phyloP scores from a whole-genome alignment of 2,888 invertebrate genomes.

The Cheilosia grossa region DNA sequence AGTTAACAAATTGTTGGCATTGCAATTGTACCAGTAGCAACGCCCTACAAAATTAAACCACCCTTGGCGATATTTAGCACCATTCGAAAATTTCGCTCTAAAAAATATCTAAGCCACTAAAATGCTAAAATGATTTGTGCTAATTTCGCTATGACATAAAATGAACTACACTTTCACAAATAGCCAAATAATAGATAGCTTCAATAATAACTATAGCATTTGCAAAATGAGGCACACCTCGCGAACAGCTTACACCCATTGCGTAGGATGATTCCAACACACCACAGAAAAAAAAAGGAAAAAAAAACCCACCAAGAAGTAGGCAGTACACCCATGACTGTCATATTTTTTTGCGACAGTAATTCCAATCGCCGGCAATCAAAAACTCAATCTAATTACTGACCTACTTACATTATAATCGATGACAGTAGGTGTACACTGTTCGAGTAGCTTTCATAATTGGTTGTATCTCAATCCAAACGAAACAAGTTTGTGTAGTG shows the following conservation, averaged over 20 bases:
- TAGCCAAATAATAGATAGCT: not conserved
- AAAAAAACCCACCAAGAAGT: conserved; percentile 1
- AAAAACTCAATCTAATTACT: conserved; percentile 47
- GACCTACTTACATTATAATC: conserved; percentile 45
- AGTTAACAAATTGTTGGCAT: too few relatives aligned
- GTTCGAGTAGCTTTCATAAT: conserved; percentile 15
- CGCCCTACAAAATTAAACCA: too few relatives aligned
- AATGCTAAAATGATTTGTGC: too few relatives aligned
- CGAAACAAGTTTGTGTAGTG: not conserved
- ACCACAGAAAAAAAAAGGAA: not conserved
- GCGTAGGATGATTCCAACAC: conserved; percentile 16
- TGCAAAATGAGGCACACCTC: conserved; percentile 35
- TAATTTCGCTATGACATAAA: too few relatives aligned
- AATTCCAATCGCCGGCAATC: conserved; percentile 41
- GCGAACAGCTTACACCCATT: not conserved
- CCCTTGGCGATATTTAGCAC: too few relatives aligned
- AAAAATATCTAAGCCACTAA: too few relatives aligned
- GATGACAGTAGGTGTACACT: conserved; percentile 16
- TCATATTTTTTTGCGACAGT: conserved; percentile 25
- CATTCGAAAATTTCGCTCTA: too few relatives aligned
- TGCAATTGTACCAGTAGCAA: too few relatives aligned
- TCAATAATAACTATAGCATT: conserved; percentile 8
- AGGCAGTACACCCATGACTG: conserved; percentile 18
- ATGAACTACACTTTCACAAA: not conserved
- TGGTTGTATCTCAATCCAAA: conserved; percentile 2